Conservation (phyloP, 2,113 vertebrate genomes). For the Solea senegalensis region DNA sequence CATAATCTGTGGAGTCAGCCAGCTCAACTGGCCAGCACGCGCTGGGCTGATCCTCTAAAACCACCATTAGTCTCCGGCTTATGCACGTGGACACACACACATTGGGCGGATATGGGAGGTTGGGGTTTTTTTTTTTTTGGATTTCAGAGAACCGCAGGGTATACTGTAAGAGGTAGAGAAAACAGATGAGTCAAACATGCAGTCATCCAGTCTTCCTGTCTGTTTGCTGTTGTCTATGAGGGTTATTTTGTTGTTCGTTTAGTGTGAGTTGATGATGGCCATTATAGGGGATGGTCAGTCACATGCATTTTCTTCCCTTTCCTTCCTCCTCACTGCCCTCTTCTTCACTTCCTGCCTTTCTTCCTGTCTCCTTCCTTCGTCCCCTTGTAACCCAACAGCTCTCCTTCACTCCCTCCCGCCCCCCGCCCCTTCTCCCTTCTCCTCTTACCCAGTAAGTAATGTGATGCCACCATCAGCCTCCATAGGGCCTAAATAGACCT, state of each 20-base stretch:
- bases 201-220: slow-evolving; percentile 73
- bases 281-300: slow-evolving; percentile 1
- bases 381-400: slow-evolving; percentile 16
- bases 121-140: slow-evolving; percentile 36
- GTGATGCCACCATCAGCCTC: slow-evolving; percentile 71
- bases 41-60: slow-evolving; percentile 69
- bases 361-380: slow-evolving; percentile 1
- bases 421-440: slow-evolving; percentile 36
- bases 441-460: slow-evolving; percentile 70
- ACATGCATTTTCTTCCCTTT: slow-evolving; percentile 7
- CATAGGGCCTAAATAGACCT: slow-evolving; percentile 80
- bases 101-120: slow-evolving; percentile 66
- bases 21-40: slow-evolving; percentile 65
- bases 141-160: slow-evolving; percentile 56
- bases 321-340: slow-evolving; percentile 10
- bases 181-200: slow-evolving; percentile 82
- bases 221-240: slow-evolving; percentile 54
- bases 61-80: slow-evolving; percentile 49
- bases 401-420: slow-evolving; percentile 1
- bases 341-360: slow-evolving; percentile 2
- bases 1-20: slow-evolving; percentile 58
- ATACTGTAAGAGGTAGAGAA: slow-evolving; percentile 68
- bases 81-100: slow-evolving; percentile 38
- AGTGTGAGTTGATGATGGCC: slow-evolving; percentile 10
- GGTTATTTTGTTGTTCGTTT: slow-evolving; percentile 12